Conservation (phyloP, 2,113 vertebrate genomes). For the Zapornia atra region DNA sequence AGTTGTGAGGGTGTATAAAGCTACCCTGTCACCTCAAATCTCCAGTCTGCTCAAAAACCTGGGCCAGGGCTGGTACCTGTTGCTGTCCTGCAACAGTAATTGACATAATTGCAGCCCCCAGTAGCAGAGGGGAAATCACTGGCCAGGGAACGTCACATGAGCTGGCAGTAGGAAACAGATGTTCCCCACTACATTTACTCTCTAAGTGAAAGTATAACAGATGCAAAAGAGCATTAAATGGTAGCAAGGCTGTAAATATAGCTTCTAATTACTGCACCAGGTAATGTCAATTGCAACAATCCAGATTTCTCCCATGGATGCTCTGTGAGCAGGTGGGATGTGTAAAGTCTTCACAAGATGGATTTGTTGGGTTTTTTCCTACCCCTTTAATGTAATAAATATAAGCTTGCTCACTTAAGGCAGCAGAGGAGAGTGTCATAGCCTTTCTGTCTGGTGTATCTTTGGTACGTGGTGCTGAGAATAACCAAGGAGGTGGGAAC, state of each 20-base stretch:
- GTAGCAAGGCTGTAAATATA: slow-evolving; percentile 69
- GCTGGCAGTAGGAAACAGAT: slow-evolving; percentile 64
- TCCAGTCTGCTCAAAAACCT: not conserved
- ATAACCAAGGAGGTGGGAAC: slow-evolving; percentile 10
- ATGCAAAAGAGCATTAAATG: slow-evolving; percentile 66
- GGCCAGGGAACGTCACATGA: not conserved
- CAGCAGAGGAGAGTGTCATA: not conserved
- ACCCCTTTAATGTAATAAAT: not conserved
- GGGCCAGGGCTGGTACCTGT: not conserved
- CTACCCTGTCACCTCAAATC: not conserved
- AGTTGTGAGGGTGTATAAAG: not conserved
- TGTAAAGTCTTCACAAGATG: not conserved
- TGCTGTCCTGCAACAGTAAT: not conserved
- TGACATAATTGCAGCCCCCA: slow-evolving; percentile 27
- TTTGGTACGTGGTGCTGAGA: not conserved
- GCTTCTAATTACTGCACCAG: slow-evolving; percentile 61
- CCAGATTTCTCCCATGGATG: not conserved
- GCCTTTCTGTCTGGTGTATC: not conserved
- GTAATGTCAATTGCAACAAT: slow-evolving; percentile 39
- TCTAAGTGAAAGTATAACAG: slow-evolving; percentile 60
- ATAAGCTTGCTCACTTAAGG: not conserved
- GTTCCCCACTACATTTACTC: slow-evolving; percentile 63
- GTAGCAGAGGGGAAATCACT: slow-evolving; percentile 26
- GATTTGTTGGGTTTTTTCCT: not conserved
- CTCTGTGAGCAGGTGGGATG: not conserved